A percentile compares a stretch with the other conserved stretches of the same genome.
phyloP scores from a whole-genome alignment of 2,888 invertebrate genomes.

The Charanyca ferruginea region DNA sequence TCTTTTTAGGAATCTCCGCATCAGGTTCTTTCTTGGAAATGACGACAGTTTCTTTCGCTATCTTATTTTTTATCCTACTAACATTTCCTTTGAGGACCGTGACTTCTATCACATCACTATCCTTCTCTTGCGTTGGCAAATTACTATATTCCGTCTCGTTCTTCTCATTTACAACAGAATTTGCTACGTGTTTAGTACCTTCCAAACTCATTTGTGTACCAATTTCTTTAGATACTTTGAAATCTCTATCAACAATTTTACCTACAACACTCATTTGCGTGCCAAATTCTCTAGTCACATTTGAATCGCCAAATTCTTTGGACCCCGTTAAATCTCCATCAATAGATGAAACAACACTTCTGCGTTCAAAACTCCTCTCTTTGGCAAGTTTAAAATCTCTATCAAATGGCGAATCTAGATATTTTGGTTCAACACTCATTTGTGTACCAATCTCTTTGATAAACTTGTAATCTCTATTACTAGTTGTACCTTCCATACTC shows the following conservation, averaged over 20 bases:
- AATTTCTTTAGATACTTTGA: constrained; percentile 26
- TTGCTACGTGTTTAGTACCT: background rate
- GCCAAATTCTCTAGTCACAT: constrained; percentile 2
- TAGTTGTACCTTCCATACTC: constrained; percentile 10
- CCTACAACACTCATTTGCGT: constrained; percentile 19
- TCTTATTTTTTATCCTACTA: constrained; percentile 70
- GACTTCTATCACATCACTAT: constrained; percentile 60
- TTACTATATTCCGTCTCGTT: constrained; percentile 28
- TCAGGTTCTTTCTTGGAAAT: constrained; percentile 62
- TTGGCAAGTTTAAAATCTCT: constrained; percentile 29
- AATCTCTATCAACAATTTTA: constrained; percentile 1
- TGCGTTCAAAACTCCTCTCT: constrained; percentile 5
- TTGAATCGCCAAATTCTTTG: constrained; percentile 1
- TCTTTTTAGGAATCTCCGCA: constrained; percentile 73
- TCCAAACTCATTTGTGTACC: constrained; percentile 46
- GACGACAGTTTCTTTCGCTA: constrained; percentile 54
- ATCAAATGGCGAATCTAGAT: constrained; percentile 26
- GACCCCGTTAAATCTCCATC: background rate
- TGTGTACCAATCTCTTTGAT: constrained; percentile 42
- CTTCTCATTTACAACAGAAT: constrained; percentile 17
- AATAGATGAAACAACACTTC: background rate
- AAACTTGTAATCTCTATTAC: constrained; percentile 29
- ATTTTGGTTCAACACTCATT: constrained; percentile 28
- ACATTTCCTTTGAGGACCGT: constrained; percentile 78
- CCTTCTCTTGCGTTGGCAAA: constrained; percentile 40